phyloP scores from a whole-genome alignment of 2,797 vertebrate genomes.

The Hippocampus kuda region DNA sequence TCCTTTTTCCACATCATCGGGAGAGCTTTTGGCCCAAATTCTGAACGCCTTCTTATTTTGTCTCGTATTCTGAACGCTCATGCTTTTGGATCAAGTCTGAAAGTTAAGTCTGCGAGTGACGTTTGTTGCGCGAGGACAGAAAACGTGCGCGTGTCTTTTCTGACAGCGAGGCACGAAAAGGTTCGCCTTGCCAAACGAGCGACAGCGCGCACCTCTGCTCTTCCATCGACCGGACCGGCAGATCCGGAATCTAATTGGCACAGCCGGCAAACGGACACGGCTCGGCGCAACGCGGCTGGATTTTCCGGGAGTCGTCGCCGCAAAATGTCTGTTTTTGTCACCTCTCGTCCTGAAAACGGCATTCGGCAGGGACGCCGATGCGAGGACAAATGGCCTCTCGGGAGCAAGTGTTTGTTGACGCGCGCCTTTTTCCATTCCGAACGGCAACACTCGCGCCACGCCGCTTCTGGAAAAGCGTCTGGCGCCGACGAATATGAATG shows the following conservation, averaged over 20 bases:
- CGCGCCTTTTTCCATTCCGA: conserved; percentile 23
- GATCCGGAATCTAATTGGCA: conserved; percentile 75
- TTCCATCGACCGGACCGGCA: conserved; percentile 64
- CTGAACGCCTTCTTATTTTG: too few species aligned
- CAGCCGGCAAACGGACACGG: conserved; percentile 46
- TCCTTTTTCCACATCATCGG: background rate
- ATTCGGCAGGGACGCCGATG: conserved; percentile 45
- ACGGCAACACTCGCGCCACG: conserved; percentile 22
- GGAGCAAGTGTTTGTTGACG: conserved; percentile 44
- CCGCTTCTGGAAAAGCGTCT: conserved; percentile 45
- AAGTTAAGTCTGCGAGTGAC: too few species aligned
- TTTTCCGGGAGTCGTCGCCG: conserved; percentile 21
- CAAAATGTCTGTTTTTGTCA: conserved; percentile 27
- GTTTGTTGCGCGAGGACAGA: too few species aligned
- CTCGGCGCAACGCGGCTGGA: conserved; percentile 32
- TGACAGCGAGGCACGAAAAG: background rate
- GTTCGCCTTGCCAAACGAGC: conserved; percentile 12
- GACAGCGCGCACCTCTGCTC: conserved; percentile 59
- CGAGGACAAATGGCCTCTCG: conserved; percentile 50
- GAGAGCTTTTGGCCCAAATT: background rate
- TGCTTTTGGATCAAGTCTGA: too few species aligned
- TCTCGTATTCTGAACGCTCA: too few species aligned
- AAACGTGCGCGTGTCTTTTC: background rate
- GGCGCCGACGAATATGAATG: conserved; percentile 34
- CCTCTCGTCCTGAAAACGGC: conserved; percentile 21